Evolutionary conservation across 2,888 invertebrate species (phyloP).

Genomic region (Petrolisthes manimaculis): DNA sequence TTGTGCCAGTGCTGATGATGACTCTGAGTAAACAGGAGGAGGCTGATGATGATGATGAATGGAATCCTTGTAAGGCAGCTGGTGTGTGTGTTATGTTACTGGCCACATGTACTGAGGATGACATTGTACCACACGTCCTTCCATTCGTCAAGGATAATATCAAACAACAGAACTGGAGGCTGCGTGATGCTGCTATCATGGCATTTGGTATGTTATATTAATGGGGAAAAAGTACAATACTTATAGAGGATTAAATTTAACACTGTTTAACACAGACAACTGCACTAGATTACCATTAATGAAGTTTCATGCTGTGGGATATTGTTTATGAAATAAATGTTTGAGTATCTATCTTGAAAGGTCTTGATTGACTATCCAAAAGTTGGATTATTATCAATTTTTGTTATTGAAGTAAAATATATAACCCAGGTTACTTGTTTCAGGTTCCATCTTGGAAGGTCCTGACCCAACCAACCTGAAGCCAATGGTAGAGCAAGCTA

Average conservation of each 20-base stretch:
- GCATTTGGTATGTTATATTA: conserved; percentile 81
- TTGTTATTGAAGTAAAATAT: too few relatives aligned
- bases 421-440: conserved; percentile 65
- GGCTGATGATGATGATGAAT: conserved; percentile 97
- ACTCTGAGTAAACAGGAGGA: conserved; percentile 97
- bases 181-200: conserved; percentile 97
- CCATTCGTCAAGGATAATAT: conserved; percentile 97
- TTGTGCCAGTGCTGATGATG: conserved; percentile 93
- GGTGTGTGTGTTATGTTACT: conserved; percentile 98
- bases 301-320: background rate
- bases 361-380: too few relatives aligned
- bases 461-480: conserved; percentile 88
- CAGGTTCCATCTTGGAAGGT: conserved; percentile 85
- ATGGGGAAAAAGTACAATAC: too few relatives aligned
- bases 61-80: conserved; percentile 99
- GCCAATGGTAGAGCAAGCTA: conserved; percentile 94
- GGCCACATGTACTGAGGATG: conserved; percentile 96
- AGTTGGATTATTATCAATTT: too few relatives aligned
- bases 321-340: background rate
- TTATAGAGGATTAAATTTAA: too few relatives aligned
- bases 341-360: too few relatives aligned
- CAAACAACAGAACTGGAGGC: conserved; percentile 85
- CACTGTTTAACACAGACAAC: too few relatives aligned
- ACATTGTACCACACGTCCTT: conserved; percentile 93
- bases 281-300: too few relatives aligned